phyloP scores from a whole-genome alignment of 1,140 invertebrate genomes.

The Maniola jurtina region DNA sequence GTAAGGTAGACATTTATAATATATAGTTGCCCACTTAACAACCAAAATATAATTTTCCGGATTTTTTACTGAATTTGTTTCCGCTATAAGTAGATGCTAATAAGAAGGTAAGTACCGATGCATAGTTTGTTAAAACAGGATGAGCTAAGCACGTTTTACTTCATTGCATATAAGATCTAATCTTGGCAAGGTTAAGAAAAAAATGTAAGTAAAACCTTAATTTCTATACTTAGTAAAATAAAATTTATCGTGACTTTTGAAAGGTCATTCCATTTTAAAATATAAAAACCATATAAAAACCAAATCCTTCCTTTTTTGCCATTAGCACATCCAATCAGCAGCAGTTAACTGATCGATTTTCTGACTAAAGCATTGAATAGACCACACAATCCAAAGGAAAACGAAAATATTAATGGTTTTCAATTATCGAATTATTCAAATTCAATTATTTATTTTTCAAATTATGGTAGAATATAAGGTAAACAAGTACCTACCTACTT shows the following conservation, averaged over 20 bases:
- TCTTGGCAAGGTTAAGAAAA: slow-evolving; percentile 35
- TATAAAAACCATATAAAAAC: neutral
- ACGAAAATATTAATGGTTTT: too few relatives aligned
- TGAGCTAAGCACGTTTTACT: slow-evolving; percentile 32
- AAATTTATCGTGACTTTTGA: slow-evolving; percentile 32
- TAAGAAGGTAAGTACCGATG: neutral
- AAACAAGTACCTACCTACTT: too few relatives aligned
- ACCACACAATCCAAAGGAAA: too few relatives aligned
- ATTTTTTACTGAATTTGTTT: slow-evolving; percentile 7
- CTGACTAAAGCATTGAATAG: too few relatives aligned
- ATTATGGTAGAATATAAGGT: too few relatives aligned
- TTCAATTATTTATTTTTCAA: too few relatives aligned
- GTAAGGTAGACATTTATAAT: too few relatives aligned
- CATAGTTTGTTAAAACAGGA: slow-evolving; percentile 16
- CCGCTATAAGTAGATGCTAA: neutral
- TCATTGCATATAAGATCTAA: slow-evolving; percentile 30
- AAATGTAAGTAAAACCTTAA: slow-evolving; percentile 32
- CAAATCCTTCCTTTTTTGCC: slow-evolving; percentile 5
- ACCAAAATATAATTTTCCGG: neutral
- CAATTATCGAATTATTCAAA: too few relatives aligned
- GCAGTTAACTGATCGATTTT: too few relatives aligned
- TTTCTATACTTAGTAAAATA: slow-evolving; percentile 18
- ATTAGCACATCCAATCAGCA: slow-evolving; percentile 16
- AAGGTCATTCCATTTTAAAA: slow-evolving; percentile 29
- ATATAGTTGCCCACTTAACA: too few relatives aligned